Evolutionary conservation across 2,113 vertebrate species (phyloP).

Genomic region (Phycodurus eques): DNA sequence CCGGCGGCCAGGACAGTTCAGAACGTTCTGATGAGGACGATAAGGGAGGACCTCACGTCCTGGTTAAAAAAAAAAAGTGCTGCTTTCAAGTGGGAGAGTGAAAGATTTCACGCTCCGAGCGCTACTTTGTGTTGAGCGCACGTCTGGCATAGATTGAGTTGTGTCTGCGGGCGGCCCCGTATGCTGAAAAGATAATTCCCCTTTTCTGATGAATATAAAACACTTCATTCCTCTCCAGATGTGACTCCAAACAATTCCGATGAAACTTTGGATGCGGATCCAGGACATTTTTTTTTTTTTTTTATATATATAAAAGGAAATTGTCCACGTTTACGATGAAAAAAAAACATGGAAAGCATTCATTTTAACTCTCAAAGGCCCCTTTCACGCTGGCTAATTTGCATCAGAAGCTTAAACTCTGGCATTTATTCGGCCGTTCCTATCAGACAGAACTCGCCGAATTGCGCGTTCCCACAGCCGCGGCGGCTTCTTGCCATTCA

Average conservation of each 20-base stretch:
- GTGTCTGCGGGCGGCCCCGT: not conserved
- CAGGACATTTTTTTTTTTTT: too few relatives aligned
- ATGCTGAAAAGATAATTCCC: not conserved
- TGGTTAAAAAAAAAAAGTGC: constrained; percentile 20
- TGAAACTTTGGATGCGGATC: not conserved
- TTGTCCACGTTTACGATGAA: not conserved
- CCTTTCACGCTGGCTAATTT: not conserved
- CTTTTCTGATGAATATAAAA: not conserved
- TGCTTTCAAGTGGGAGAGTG: constrained; percentile 5
- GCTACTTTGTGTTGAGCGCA: constrained; percentile 49
- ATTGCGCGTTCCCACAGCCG: too few relatives aligned
- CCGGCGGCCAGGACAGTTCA: constrained; percentile 39
- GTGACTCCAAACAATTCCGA: not conserved
- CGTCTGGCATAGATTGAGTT: constrained; percentile 50
- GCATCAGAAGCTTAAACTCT: not conserved
- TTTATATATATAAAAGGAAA: too few relatives aligned
- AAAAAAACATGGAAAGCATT: not conserved
- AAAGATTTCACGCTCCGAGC: constrained; percentile 27
- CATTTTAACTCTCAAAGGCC: not conserved
- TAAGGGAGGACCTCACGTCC: constrained; percentile 32
- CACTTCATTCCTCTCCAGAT: not conserved
- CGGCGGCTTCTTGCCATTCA: too few relatives aligned
- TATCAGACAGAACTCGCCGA: too few relatives aligned
- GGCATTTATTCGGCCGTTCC: too few relatives aligned
- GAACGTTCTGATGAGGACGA: constrained; percentile 56